Percentiles rank a stretch among this genome's conserved stretches.
Conservation (phyloP, 1,140 invertebrate species). For the Anoplophora glabripennis region DNA sequence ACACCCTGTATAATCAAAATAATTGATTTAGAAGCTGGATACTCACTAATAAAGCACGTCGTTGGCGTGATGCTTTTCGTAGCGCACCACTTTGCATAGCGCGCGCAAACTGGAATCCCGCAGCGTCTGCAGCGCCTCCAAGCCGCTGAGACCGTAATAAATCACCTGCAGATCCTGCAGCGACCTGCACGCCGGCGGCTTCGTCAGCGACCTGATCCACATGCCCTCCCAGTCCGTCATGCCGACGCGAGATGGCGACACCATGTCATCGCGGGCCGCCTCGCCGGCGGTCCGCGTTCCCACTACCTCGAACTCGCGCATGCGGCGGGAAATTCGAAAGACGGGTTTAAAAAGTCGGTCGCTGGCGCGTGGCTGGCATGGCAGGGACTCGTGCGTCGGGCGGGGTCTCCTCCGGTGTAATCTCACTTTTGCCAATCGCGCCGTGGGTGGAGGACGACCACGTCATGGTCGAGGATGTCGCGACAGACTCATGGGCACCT, state of each 20-base stretch:
- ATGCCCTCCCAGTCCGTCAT: conserved; percentile 61
- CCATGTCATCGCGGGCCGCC: conserved; percentile 16
- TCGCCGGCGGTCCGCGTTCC: conserved; percentile 7
- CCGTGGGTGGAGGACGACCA: too few relatives aligned
- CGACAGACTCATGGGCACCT: too few relatives aligned
- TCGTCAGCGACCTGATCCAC: conserved; percentile 60
- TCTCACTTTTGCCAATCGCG: too few relatives aligned
- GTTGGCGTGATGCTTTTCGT: conserved; percentile 73
- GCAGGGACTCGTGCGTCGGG: not conserved
- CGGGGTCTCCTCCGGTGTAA: too few relatives aligned
- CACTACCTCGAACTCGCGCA: conserved; percentile 9
- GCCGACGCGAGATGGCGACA: conserved; percentile 34
- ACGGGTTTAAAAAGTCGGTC: not conserved
- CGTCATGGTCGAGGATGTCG: too few relatives aligned
- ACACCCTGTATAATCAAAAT: not conserved
- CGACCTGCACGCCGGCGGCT: conserved; percentile 60
- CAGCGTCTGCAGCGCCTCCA: conserved; percentile 70
- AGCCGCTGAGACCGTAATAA: conserved; percentile 68
- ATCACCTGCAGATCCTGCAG: conserved; percentile 75
- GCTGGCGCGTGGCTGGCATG: not conserved
- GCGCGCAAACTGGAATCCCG: conserved; percentile 67
- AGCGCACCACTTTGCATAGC: conserved; percentile 69
- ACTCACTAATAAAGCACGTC: conserved; percentile 80
- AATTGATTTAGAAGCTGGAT: conserved; percentile 9
- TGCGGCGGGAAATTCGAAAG: not conserved